Evolutionary conservation across 1,140 invertebrate genomes (phyloP).

Genomic region (Aphelenchoides avenae): DNA sequence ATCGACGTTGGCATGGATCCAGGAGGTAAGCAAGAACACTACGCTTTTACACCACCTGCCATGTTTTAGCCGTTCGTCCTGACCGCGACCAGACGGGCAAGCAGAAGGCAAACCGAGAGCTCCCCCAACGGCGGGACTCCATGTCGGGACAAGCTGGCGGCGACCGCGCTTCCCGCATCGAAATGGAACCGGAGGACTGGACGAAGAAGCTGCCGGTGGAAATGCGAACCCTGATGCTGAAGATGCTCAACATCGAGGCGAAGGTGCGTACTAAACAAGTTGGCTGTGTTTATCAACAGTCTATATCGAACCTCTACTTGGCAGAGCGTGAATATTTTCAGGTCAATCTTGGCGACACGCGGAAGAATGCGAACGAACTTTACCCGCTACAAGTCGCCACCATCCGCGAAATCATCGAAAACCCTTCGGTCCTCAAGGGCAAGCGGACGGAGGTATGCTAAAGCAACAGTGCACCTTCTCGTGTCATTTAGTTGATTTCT

Average conservation of each 20-base stretch:
- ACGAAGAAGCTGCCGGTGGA: constrained; percentile 50
- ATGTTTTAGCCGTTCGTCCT: constrained; percentile 45
- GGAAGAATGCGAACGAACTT: constrained; percentile 44
- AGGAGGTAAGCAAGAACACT: constrained; percentile 9
- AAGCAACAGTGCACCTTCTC: too few relatives aligned
- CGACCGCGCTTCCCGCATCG: too few relatives aligned
- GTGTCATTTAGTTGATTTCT: too few relatives aligned
- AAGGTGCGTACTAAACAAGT: too few relatives aligned
- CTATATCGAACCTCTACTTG: too few relatives aligned
- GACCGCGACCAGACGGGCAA: constrained; percentile 50
- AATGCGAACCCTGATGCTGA: constrained; percentile 57
- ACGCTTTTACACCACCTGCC: not conserved
- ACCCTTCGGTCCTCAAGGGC: constrained; percentile 46
- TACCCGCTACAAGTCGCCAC: constrained; percentile 54
- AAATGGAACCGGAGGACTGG: too few relatives aligned
- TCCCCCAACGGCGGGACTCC: too few relatives aligned
- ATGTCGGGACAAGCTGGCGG: too few relatives aligned
- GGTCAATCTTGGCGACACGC: constrained; percentile 52
- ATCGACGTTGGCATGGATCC: constrained; percentile 54
- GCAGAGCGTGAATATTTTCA: too few relatives aligned
- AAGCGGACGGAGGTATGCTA: constrained; percentile 50
- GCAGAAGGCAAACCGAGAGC: too few relatives aligned
- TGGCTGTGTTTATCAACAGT: too few relatives aligned
- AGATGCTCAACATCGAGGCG: constrained; percentile 51
- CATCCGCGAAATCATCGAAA: constrained; percentile 49